phyloP scores from a whole-genome alignment of 2,888 invertebrate species.

The Allolobophora icterica region DNA sequence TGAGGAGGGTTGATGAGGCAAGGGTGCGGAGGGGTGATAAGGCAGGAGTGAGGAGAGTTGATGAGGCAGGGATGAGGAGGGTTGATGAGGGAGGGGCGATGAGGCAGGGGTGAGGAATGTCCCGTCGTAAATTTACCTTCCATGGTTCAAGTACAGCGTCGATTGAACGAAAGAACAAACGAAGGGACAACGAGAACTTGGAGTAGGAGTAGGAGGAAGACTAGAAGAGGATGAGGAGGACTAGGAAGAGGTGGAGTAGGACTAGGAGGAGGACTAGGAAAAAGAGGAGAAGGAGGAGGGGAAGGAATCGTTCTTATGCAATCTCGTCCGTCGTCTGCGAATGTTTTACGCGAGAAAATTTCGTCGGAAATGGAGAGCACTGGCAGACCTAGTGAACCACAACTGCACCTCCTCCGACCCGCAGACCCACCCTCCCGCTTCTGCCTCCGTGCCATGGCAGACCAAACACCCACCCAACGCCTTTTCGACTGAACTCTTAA shows the following conservation, averaged over 20 bases:
- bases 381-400: constrained; percentile 7
- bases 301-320: neutral
- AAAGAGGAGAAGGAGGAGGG: neutral
- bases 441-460: neutral
- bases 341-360: neutral
- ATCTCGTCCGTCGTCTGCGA: neutral
- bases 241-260: neutral
- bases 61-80: no score
- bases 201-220: neutral
- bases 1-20: no score
- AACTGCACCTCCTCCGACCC: neutral
- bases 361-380: constrained; percentile 12
- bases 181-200: neutral
- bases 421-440: neutral
- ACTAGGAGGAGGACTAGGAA: neutral
- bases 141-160: neutral
- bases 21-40: no score
- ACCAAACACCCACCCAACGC: neutral
- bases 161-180: neutral
- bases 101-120: no score
- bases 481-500: neutral
- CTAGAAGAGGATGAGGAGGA: neutral
- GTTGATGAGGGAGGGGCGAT: no score
- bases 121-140: no score
- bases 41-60: no score